Conservation (phyloP, 2,888 invertebrate genomes). For the Apantesis nais region DNA sequence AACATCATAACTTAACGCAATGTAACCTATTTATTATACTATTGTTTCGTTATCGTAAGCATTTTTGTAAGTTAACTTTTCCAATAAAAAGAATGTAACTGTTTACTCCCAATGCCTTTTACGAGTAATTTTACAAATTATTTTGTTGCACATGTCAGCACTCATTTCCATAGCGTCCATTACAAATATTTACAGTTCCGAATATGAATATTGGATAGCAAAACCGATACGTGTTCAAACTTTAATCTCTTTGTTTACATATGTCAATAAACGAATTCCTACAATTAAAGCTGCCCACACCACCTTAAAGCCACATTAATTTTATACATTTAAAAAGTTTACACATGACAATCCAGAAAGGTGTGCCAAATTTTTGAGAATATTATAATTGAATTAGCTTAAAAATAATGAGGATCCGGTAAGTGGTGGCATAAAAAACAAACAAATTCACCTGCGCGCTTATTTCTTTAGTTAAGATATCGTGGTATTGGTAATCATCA, state of each 20-base stretch:
- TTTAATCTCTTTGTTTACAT: slow-evolving; percentile 16
- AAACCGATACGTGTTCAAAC: slow-evolving; percentile 37
- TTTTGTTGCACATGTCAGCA: slow-evolving; percentile 22
- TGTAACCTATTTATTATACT: background rate
- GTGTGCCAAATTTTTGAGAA: background rate
- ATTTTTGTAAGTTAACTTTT: background rate
- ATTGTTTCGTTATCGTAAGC: background rate
- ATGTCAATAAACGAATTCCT: slow-evolving; percentile 3
- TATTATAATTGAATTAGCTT: background rate
- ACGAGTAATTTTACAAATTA: slow-evolving; percentile 15
- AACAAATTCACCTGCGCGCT: background rate
- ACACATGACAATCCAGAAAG: background rate
- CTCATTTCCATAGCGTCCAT: slow-evolving; percentile 35
- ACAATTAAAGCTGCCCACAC: background rate
- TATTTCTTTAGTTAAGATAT: background rate
- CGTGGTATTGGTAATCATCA: background rate
- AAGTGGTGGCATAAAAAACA: background rate
- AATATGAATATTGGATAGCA: slow-evolving; percentile 37
- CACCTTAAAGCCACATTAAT: background rate
- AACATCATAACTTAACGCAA: background rate
- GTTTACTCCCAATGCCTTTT: background rate
- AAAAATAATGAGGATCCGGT: background rate
- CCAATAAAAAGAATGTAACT: background rate
- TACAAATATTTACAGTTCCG: slow-evolving; percentile 44
- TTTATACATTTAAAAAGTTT: background rate